phyloP scores from a whole-genome alignment of 2,113 vertebrate genomes.

The Archilochus colubris region DNA sequence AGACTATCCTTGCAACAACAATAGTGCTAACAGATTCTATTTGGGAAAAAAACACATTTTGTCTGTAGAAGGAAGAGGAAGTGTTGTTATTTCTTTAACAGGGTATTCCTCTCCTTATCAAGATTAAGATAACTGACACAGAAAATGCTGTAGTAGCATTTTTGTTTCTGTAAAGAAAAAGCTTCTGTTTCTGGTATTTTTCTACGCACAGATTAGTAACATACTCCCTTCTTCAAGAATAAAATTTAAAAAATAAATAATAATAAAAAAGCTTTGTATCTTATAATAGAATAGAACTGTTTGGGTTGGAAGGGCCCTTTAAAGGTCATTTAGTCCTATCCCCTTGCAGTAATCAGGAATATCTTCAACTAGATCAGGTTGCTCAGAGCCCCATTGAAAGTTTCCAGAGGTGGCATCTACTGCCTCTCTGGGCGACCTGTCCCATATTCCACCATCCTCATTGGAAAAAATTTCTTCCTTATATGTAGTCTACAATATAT shows the following conservation, averaged over 20 bases:
- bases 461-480: too few species aligned
- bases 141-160: background rate
- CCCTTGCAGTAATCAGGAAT: too few species aligned
- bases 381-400: too few species aligned
- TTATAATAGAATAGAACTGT: background rate
- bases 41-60: background rate
- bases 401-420: too few species aligned
- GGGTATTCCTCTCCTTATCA: background rate
- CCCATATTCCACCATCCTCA: too few species aligned
- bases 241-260: background rate
- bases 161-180: background rate
- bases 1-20: background rate
- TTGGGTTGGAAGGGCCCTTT: too few species aligned
- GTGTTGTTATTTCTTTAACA: background rate
- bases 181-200: background rate
- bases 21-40: background rate
- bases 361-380: too few species aligned
- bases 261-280: background rate
- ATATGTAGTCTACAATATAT: background rate
- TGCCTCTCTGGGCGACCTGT: too few species aligned
- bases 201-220: background rate
- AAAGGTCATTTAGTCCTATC: too few species aligned
- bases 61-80: background rate
- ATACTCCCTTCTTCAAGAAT: background rate
- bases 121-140: background rate